Evolutionary conservation across 1,140 invertebrate species (phyloP).

Genomic region (Calycopis cecrops): DNA sequence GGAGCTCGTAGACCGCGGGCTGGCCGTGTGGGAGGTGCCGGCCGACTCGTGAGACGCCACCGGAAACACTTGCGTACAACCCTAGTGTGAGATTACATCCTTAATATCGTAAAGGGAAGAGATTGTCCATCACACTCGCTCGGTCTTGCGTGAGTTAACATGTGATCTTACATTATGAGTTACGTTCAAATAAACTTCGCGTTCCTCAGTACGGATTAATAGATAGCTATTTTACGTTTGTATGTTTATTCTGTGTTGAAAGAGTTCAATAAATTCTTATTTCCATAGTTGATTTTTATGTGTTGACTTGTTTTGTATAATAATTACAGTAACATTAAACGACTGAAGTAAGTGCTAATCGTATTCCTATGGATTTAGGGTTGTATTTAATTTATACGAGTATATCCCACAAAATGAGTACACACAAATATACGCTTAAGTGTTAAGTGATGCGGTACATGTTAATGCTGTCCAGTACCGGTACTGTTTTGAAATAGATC

Average conservation of each 20-base stretch:
- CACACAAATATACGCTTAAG: conserved; percentile 48
- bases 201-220: conserved; percentile 41
- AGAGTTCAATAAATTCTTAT: background rate
- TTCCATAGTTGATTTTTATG: conserved; percentile 25
- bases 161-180: conserved; percentile 38
- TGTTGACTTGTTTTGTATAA: conserved; percentile 35
- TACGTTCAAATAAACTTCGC: conserved; percentile 35
- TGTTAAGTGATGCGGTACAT: conserved; percentile 17
- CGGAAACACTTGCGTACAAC: conserved; percentile 27
- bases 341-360: conserved; percentile 11
- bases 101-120: background rate
- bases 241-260: background rate
- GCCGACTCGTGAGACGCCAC: conserved; percentile 54
- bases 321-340: conserved; percentile 16
- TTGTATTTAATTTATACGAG: conserved; percentile 24
- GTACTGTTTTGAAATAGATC: conserved; percentile 30
- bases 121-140: background rate
- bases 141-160: background rate
- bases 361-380: conserved; percentile 10
- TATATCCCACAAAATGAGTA: conserved; percentile 36
- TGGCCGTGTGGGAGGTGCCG: conserved; percentile 78
- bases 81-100: conserved; percentile 46
- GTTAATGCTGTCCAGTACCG: background rate
- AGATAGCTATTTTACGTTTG: conserved; percentile 23
- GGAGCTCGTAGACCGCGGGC: conserved; percentile 80